Base-by-base conservation (phyloP, 1,140 invertebrate genomes). In the Drosophila chauvacae region DNA sequence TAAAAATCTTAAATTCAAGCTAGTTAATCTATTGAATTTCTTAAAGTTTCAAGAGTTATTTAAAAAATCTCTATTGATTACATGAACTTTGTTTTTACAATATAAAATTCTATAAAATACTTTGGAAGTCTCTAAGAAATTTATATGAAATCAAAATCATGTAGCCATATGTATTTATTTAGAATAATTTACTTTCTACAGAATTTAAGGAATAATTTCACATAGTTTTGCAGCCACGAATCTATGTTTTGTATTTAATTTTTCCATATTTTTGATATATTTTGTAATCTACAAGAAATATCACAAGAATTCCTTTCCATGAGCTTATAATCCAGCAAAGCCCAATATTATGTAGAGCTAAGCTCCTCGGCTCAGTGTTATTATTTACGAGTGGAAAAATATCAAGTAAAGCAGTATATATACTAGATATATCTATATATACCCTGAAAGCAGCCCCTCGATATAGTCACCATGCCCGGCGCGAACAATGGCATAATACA, bases 401-500 rank as follows among this genome's bases (percentile, higher is more conserved):
- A 56, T 56, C 14, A 56, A 56, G 53, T 56, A 56, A 26, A 56
- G 16, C 14, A 41, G 11, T 28, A 23, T 35, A 23, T 56, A 26
- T 57, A 26, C 5, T 30, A n/a, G n/a, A 30, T 61, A 62, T 50
- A 63, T 63, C 50, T 50, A 41, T 23, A 60, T 28, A 50, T 23
- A 23, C 23, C 1, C 11, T 16, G 26, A 4, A n/a, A 30, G 16
- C 16, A 51, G 59, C 55, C 56, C 56, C 68, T 60, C 45, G 7
- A 35, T 35, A 37, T 35, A 73, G 68, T 42, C 66, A 44, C 14
- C 39, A 60, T 73, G 10, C 70, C 70, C 70, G 0, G n/a, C 23
- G 26, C 13, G 69, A 50, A 42, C 68, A 51, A 62, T 57, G 58
- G 75, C 44, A 70, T 63, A 77, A 87, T 83, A 80, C 60, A 87